Evolutionary conservation across 2,888 invertebrate species (phyloP), one percentile per base, ranked within the genome.

Genomic region (Hydrotaea diabolus): DNA sequence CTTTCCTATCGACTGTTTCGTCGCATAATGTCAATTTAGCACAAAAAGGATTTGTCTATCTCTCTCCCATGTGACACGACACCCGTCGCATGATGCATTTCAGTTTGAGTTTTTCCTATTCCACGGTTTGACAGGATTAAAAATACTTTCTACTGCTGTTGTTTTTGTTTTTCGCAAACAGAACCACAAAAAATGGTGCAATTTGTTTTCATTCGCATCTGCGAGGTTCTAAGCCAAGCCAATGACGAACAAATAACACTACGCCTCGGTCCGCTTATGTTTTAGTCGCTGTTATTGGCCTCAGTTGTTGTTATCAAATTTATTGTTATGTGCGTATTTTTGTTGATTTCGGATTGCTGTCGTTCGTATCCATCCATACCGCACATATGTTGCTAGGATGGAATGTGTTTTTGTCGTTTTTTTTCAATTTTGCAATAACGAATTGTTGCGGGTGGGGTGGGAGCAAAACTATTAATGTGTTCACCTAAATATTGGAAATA

Each of bases 1-100:
- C 43, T n/a, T n/a, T n/a, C 17, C 43, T 13, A 5, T 71, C 43
- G 59, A 66, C 77, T 77, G 66, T 69, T 79, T 31, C 31, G 7
- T 39, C 66, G 43, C 39, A 69, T 69, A 69, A 69, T 23, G 77
- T 80, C 77, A 77, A 74, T 80, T 83, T 80, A 73, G 74, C 77
- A 69, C 69, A 46, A 39, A 77, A 74, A 46, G 69, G 69, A 77
- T 83, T 83, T 77, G 62, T 72, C 69, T 71, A 43, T 76, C 62
- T 59, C 66, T 19, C 46, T 76, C n/a, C n/a, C 46, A 55, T 66
- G 46, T 77, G 46, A 53, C 59, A 59, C 53, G 77, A 77, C 77
- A 83, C 19, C 64, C 64, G 13, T 39, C 72, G 72, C n/a, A 73
- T 73, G 80, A 80, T 77, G 77, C 75, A 78, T 74, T 77, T 66